Percentiles rank a stretch among this genome's conserved stretches.
phyloP scores from a whole-genome alignment of 2,888 invertebrate species.

The Drosophila colorata region DNA sequence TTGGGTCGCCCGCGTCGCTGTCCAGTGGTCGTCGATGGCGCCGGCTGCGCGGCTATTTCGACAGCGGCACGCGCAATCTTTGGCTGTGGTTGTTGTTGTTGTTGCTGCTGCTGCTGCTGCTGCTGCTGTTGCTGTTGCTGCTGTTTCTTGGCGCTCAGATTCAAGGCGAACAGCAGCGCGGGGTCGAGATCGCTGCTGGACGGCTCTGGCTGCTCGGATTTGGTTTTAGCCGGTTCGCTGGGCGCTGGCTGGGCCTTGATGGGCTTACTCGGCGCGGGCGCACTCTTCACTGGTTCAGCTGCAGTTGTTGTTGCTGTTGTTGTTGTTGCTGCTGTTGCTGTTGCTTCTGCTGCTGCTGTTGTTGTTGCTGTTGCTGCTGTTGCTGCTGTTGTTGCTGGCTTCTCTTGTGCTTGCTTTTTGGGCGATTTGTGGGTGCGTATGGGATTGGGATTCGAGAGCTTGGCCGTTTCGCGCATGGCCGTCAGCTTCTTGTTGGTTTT shows the following conservation, averaged over 20 bases:
- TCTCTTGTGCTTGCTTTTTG: slow-evolving; percentile 13
- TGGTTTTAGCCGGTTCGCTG: neutral
- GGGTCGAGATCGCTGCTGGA: slow-evolving; percentile 58
- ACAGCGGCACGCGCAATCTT: slow-evolving; percentile 57
- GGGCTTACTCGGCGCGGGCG: neutral
- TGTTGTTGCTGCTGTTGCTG: neutral
- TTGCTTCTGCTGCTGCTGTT: neutral
- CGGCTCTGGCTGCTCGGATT: neutral
- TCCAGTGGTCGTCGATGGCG: slow-evolving; percentile 31
- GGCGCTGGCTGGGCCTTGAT: neutral
- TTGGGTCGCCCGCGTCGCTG: slow-evolving; percentile 67
- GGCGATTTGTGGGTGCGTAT: slow-evolving; percentile 15
- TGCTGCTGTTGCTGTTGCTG: slow-evolving; percentile 36
- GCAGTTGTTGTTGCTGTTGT: neutral
- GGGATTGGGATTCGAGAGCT: slow-evolving; percentile 20
- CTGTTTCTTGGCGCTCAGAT: slow-evolving; percentile 82
- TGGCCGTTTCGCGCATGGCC: slow-evolving; percentile 49
- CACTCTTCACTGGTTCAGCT: neutral
- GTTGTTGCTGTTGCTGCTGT: neutral
- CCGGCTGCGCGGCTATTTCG: slow-evolving; percentile 74
- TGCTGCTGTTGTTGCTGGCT: neutral
- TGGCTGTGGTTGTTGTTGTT: slow-evolving; percentile 26
- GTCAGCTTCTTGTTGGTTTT: slow-evolving; percentile 48
- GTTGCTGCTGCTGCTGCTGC: slow-evolving; percentile 25
- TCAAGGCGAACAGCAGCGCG: slow-evolving; percentile 81